Conservation (phyloP, 2,797 vertebrate genomes). For the Microctenopoma steveboyesi region DNA sequence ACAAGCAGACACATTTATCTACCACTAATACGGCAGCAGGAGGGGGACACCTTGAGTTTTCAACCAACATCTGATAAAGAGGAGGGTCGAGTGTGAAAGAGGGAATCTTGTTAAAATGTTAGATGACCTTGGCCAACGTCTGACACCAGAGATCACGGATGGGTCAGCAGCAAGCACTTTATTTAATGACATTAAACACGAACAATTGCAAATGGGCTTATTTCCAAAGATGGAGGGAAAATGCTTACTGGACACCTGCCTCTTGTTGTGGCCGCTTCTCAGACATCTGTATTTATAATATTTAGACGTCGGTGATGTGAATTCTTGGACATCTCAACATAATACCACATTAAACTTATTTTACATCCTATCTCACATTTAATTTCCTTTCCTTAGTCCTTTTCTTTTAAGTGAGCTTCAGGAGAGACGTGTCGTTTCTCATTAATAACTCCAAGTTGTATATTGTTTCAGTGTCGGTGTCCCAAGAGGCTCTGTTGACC, state of each 20-base stretch:
- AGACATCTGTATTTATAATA: conserved; percentile 26
- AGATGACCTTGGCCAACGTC: conserved; percentile 83
- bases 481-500: conserved; percentile 65
- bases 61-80: conserved; percentile 74
- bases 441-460: conserved; percentile 44
- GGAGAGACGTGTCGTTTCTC: conserved; percentile 39
- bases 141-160: conserved; percentile 82
- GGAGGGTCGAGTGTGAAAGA: conserved; percentile 46
- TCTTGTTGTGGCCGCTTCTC: conserved; percentile 32
- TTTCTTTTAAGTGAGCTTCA: conserved; percentile 38
- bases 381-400: conserved; percentile 7
- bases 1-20: conserved; percentile 71
- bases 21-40: conserved; percentile 56
- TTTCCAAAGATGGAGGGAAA: conserved; percentile 66
- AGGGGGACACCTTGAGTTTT: conserved; percentile 75
- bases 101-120: conserved; percentile 86
- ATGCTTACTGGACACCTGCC: conserved; percentile 46
- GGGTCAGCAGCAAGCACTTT: conserved; percentile 83
- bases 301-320: conserved; percentile 1
- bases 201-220: conserved; percentile 68
- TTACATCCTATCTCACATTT: too few relatives aligned
- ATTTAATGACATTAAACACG: conserved; percentile 83
- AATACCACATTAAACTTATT: not conserved
- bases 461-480: conserved; percentile 61
- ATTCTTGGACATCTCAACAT: not conserved